phyloP scores from a whole-genome alignment of 2,113 vertebrate species.

The Microtus pennsylvanicus region DNA sequence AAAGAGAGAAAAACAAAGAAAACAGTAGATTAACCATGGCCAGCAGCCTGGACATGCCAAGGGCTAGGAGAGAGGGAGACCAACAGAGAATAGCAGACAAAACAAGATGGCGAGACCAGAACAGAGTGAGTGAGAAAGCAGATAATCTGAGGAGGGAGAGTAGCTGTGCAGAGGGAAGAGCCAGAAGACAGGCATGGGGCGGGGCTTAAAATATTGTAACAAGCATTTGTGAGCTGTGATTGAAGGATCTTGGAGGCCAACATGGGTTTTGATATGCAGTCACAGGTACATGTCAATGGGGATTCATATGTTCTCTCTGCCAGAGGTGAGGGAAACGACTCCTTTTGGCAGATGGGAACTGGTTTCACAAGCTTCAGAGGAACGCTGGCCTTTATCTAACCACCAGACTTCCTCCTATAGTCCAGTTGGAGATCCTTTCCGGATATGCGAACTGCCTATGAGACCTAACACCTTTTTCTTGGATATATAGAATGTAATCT shows the following conservation, averaged over 20 bases:
- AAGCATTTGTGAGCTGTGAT: neutral
- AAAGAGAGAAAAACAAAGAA: neutral
- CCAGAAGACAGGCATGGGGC: too few relatives aligned
- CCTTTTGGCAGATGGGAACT: neutral
- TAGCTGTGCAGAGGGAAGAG: neutral
- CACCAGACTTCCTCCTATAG: neutral
- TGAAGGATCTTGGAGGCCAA: neutral
- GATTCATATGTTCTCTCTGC: neutral
- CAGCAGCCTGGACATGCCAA: neutral
- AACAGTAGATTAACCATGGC: neutral
- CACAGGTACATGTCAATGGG: neutral
- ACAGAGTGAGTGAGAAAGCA: neutral
- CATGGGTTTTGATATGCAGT: neutral
- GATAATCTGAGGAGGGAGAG: neutral
- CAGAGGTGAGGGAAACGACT: neutral
- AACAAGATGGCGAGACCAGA: too few relatives aligned
- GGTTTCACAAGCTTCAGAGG: neutral
- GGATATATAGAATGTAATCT: neutral
- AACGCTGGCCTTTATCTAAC: neutral
- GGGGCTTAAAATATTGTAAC: neutral
- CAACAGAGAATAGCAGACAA: neutral
- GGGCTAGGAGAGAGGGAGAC: neutral
- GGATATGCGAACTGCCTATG: neutral
- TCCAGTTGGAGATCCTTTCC: neutral
- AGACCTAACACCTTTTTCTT: neutral